Percentiles rank a stretch among this genome's conserved stretches.
These are phyloP conservation scores for Myiotriccus ornatus DNA, from an alignment of 2,797 vertebrate species.

Conservation along the genomic window DNA sequence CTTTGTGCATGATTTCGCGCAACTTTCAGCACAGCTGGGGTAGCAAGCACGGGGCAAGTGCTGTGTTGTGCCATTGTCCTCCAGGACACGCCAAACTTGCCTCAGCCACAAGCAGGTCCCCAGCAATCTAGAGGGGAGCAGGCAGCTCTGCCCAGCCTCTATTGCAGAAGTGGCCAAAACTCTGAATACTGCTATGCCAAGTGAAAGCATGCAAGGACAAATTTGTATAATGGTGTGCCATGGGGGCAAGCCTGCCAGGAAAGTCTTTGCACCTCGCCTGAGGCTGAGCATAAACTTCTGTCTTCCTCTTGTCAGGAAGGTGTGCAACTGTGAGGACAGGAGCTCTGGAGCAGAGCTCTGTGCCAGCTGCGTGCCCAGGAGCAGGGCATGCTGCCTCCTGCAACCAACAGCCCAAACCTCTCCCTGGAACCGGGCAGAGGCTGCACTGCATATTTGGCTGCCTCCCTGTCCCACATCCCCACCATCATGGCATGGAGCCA, in stretches of 20 bases:
- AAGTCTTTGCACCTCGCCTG: neutral
- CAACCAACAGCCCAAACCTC: fast-evolving
- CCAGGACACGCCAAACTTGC: neutral
- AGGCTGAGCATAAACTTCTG: neutral
- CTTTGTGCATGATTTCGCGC: fast-evolving
- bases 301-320: neutral
- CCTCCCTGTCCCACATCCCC: neutral
- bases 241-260: neutral
- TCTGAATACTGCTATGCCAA: neutral
- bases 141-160: neutral
- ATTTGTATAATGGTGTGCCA: fast-evolving
- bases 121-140: fast-evolving
- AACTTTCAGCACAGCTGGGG: fast-evolving
- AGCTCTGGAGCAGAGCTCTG: neutral
- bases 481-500: neutral
- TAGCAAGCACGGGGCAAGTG: fast-evolving
- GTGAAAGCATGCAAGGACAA: neutral
- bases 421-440: neutral
- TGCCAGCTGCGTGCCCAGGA: neutral
- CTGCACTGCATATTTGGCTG: neutral
- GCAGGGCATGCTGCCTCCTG: neutral
- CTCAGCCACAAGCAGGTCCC: fast-evolving
- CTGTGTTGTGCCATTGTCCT: fast-evolving
- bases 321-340: neutral
- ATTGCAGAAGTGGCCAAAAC: neutral